These are phyloP conservation scores for Gambusia holbrooki DNA, from an alignment of 2,113 vertebrate genomes.

Conservation along the genomic window DNA sequence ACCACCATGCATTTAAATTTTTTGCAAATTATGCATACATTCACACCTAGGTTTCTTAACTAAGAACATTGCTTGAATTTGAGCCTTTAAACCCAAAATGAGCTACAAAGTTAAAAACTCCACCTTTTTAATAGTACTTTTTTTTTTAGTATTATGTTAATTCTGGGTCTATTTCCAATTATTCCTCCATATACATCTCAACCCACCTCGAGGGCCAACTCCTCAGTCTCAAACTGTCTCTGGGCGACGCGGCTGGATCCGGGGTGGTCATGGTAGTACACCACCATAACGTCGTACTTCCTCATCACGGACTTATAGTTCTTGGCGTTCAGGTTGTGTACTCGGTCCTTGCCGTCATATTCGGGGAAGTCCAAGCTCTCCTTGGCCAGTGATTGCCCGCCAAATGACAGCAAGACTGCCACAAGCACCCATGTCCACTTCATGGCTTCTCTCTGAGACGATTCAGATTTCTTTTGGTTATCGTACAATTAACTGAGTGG, in stretches of 20 bases:
- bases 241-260: constrained; percentile 85
- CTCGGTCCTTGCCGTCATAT: constrained; percentile 89
- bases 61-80: not conserved
- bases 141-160: fast-evolving
- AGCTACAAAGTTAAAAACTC: constrained; percentile 1
- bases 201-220: constrained; percentile 89
- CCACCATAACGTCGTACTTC: constrained; percentile 89
- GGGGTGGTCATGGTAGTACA: constrained; percentile 89
- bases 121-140: not conserved
- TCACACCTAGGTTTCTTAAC: not conserved
- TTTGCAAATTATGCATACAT: not conserved
- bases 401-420: constrained; percentile 72
- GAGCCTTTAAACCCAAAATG: not conserved
- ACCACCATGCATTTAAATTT: not conserved
- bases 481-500: constrained; percentile 22
- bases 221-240: constrained; percentile 89
- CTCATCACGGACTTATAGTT: constrained; percentile 91
- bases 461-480: constrained; percentile 17
- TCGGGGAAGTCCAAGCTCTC: constrained; percentile 86
- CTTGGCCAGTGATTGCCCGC: constrained; percentile 72
- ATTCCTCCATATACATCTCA: constrained; percentile 13
- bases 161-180: constrained; percentile 4
- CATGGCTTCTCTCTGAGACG: constrained; percentile 73
- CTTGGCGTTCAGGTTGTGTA: constrained; percentile 85
- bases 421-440: constrained; percentile 82